Evolutionary conservation across 2,888 invertebrate genomes (phyloP).

Genomic region (Cancer borealis): DNA sequence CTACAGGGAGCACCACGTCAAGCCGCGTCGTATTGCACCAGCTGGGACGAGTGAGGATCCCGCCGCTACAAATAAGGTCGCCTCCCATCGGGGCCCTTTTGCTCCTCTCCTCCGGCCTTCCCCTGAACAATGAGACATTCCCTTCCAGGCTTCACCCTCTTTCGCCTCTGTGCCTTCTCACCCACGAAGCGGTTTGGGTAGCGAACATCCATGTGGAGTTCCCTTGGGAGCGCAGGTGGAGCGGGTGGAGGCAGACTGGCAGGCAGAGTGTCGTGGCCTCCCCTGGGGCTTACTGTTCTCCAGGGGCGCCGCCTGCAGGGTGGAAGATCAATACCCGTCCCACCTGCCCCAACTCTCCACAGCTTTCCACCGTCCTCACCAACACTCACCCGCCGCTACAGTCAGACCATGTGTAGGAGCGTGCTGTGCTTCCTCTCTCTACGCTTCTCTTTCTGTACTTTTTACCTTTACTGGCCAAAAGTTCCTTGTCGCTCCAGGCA

Average conservation of each 20-base stretch:
- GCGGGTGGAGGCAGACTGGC: not conserved
- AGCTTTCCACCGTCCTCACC: not conserved
- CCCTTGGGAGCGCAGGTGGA: not conserved
- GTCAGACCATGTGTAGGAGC: not conserved
- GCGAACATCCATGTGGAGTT: not conserved
- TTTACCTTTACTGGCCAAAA: not conserved
- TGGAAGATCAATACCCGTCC: slow-evolving; percentile 70
- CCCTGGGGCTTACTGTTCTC: slow-evolving; percentile 60
- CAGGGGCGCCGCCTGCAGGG: slow-evolving; percentile 69
- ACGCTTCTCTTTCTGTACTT: not conserved
- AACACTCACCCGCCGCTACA: not conserved
- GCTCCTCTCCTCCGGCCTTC: slow-evolving; percentile 36
- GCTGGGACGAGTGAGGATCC: not conserved
- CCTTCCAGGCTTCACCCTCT: not conserved
- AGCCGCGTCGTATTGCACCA: slow-evolving; percentile 16
- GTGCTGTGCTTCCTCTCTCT: not conserved
- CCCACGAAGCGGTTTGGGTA: not conserved
- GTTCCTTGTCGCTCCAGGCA: not conserved
- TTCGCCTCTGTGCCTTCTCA: not conserved
- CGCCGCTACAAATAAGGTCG: slow-evolving; percentile 33
- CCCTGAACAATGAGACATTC: slow-evolving; percentile 28
- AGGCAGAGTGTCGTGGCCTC: slow-evolving; percentile 62
- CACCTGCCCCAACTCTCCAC: slow-evolving; percentile 48
- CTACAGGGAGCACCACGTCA: slow-evolving; percentile 17
- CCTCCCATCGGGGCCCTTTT: slow-evolving; percentile 37